Evolutionary conservation across 2,113 vertebrate species (phyloP).

Genomic region (Chitala chitala): DNA sequence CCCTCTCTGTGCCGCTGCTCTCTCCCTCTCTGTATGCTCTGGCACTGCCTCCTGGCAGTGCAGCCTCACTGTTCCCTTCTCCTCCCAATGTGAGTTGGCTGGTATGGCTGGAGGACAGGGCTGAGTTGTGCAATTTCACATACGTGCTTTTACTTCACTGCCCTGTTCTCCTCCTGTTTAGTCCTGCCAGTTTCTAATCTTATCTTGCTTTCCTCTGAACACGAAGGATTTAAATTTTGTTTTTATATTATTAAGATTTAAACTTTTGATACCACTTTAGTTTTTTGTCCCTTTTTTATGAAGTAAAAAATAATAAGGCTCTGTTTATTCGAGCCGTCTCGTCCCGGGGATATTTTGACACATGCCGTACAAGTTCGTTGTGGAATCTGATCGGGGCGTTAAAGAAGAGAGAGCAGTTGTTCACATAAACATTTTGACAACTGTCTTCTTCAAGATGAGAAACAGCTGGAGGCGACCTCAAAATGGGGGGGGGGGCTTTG

Average conservation of each 20-base stretch:
- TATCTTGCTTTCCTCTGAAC: slow-evolving; percentile 36
- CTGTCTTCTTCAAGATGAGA: slow-evolving; percentile 65
- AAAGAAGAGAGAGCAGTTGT: slow-evolving; percentile 61
- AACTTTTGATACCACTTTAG: background rate
- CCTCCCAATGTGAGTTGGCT: slow-evolving; percentile 52
- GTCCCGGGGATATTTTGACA: slow-evolving; percentile 47
- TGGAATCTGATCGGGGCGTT: slow-evolving; percentile 57
- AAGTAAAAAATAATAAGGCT: slow-evolving; percentile 41
- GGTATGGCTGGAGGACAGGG: slow-evolving; percentile 36
- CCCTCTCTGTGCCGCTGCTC: background rate
- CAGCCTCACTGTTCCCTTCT: slow-evolving; percentile 31
- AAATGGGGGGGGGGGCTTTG: slow-evolving; percentile 37
- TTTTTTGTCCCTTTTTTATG: slow-evolving; percentile 47
- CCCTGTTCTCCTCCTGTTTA: slow-evolving; percentile 46
- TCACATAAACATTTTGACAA: slow-evolving; percentile 72
- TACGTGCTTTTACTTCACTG: slow-evolving; percentile 56
- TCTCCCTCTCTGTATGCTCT: background rate
- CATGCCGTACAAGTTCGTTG: slow-evolving; percentile 51
- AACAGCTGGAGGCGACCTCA: slow-evolving; percentile 63
- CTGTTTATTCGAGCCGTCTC: slow-evolving; percentile 41
- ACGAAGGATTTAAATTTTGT: background rate
- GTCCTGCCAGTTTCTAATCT: background rate
- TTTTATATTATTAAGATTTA: background rate
- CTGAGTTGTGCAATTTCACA: slow-evolving; percentile 62
- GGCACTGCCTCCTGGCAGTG: background rate